Conservation (phyloP, 1,140 invertebrate genomes). For the Orussus abietinus region DNA sequence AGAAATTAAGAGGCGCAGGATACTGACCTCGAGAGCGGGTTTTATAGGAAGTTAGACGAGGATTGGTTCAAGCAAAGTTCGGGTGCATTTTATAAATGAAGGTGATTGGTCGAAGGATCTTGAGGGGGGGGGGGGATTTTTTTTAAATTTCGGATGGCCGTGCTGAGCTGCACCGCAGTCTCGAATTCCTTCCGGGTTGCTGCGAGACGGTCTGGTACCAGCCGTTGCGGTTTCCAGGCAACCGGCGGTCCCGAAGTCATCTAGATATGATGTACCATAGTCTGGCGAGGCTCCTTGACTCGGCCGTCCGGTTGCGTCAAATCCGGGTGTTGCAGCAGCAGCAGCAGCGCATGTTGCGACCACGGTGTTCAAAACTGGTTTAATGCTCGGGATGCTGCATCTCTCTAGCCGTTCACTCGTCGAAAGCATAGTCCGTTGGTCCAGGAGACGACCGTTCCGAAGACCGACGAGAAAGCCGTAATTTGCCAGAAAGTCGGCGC, state of each 20-base stretch:
- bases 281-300: constrained; percentile 2
- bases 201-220: constrained; percentile 33
- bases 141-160: too few species aligned
- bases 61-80: too few species aligned
- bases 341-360: constrained; percentile 7
- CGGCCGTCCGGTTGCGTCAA: constrained; percentile 14
- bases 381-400: background rate
- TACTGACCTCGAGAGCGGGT: too few species aligned
- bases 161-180: constrained; percentile 24
- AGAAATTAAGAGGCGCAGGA: too few species aligned
- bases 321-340: constrained; percentile 1
- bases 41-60: too few species aligned
- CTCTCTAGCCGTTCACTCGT: background rate
- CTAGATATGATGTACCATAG: constrained; percentile 15
- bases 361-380: background rate
- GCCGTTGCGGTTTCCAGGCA: constrained; percentile 31
- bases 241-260: constrained; percentile 36
- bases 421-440: constrained; percentile 17
- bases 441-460: constrained; percentile 24
- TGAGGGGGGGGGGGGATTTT: too few species aligned
- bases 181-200: constrained; percentile 31
- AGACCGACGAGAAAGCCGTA: constrained; percentile 37
- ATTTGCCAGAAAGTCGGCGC: constrained; percentile 29
- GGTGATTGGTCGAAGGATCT: too few species aligned
- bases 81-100: too few species aligned